Evolutionary conservation across 2,888 invertebrate species (phyloP).

Genomic region (Sphaerophoria rueppellii): DNA sequence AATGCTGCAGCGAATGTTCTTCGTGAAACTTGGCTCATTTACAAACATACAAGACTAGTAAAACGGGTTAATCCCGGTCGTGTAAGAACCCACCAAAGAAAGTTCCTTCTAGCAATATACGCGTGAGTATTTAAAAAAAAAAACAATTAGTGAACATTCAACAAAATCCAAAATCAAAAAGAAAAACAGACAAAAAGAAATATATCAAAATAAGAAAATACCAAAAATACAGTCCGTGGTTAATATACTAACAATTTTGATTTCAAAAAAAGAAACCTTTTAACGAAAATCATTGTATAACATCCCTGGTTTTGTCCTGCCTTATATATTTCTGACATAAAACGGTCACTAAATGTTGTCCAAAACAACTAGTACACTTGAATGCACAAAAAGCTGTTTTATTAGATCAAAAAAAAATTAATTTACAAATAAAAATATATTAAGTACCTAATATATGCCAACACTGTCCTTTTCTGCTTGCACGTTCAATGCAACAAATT

Average conservation of each 20-base stretch:
- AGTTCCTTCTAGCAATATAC: slow-evolving; percentile 99
- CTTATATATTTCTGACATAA: slow-evolving; percentile 49
- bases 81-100: slow-evolving; percentile 98
- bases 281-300: slow-evolving; percentile 44
- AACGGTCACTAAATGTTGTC: slow-evolving; percentile 67
- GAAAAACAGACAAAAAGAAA: too few relatives aligned
- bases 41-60: slow-evolving; percentile 99
- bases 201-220: neutral
- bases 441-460: neutral
- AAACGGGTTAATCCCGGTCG: slow-evolving; percentile 97
- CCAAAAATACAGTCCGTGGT: slow-evolving; percentile 52
- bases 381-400: slow-evolving; percentile 66
- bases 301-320: slow-evolving; percentile 65
- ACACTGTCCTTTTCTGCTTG: slow-evolving; percentile 50
- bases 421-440: slow-evolving; percentile 5
- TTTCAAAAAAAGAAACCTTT: slow-evolving; percentile 15
- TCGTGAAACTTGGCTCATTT: slow-evolving; percentile 99
- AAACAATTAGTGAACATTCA: slow-evolving; percentile 42
- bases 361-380: slow-evolving; percentile 65
- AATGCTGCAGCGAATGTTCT: slow-evolving; percentile 99
- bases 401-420: slow-evolving; percentile 12
- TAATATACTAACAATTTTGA: slow-evolving; percentile 44
- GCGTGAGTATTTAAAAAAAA: slow-evolving; percentile 86
- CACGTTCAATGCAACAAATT: slow-evolving; percentile 61
- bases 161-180: neutral